Evolutionary conservation across 2,888 invertebrate species (phyloP), one percentile per base, ranked within the genome.

Genomic region (Epinotia bilunana): DNA sequence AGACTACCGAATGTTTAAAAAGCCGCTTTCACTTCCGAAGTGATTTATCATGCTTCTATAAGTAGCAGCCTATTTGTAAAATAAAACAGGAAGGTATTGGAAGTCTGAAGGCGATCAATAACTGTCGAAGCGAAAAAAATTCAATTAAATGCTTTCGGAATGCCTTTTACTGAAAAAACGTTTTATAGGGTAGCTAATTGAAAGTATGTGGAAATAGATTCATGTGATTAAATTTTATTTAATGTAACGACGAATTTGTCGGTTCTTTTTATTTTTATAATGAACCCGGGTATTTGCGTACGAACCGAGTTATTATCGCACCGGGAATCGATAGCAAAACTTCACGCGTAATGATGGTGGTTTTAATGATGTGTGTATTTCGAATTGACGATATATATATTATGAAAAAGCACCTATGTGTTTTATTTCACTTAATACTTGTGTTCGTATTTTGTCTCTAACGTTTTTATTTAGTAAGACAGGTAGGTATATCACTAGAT

Each of bases 41-140:
- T 91, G 89, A 91, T 92, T 92, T 90, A 92, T 92, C 88, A 90
- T 86, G 84, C 83, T 83, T 80, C 82, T 82, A 78, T 85, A 88
- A 89, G 88, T 72, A 75, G 67, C 61, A 57, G 62, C 71, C 75
- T 91, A 88, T 90, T 90, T 88, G 86, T 84, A 80, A 86, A 89
- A 88, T 89, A 86, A 90, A 90, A 91, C 90, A 90, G 87, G 86
- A 86, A 88, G 86, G 87, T 88, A 89, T 90, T 90, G 88, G 89
- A 90, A 86, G 82, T 84, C 85, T 83, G 81, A 61, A 73, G 81
- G 83, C 89, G 88, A 92, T 92, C 91, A 91, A 92, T 92, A 91
- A 87, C 91, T 89, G 90, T 90, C 91, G 89, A 89, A 88, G 88
- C 80, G 84, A 84, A 88, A 90, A 87, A 87, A 91, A 90, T 88